Conservation (phyloP, 2,888 invertebrate species). For the Aethes cnicana region DNA sequence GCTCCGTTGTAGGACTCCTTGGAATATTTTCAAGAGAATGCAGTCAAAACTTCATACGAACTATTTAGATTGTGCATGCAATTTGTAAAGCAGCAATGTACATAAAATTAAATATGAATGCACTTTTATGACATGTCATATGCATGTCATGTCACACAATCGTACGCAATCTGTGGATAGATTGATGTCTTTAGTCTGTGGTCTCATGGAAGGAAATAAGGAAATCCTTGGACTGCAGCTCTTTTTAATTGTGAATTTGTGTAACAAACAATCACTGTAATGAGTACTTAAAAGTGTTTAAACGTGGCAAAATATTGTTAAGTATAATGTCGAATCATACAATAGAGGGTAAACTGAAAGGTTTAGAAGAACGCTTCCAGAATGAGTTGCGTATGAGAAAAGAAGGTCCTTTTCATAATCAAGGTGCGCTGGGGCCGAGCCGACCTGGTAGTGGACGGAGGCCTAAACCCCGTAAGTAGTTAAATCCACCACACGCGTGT, state of each 20-base stretch:
- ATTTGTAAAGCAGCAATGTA: no score
- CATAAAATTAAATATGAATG: no score
- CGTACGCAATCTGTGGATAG: constrained; percentile 11
- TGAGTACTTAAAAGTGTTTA: constrained; percentile 67
- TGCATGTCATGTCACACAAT: constrained; percentile 17
- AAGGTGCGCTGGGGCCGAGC: constrained; percentile 77
- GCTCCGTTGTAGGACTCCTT: no score
- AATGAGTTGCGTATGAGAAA: constrained; percentile 84
- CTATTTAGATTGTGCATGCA: no score
- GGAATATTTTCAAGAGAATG: no score
- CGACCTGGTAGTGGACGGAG: constrained; percentile 81
- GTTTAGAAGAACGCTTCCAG: constrained; percentile 90
- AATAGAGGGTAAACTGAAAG: constrained; percentile 90
- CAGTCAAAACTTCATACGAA: no score
- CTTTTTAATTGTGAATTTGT: constrained; percentile 68
- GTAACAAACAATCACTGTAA: constrained; percentile 66
- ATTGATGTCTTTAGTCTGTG: constrained; percentile 28
- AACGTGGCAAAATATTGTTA: constrained; percentile 48
- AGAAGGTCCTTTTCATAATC: constrained; percentile 83
- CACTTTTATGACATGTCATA: no score
- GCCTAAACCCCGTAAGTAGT: constrained; percentile 85
- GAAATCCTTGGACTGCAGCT: constrained; percentile 74
- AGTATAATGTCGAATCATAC: constrained; percentile 86
- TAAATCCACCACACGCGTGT: neutral
- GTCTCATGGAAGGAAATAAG: constrained; percentile 42